phyloP scores from a whole-genome alignment of 1,140 invertebrate species.

The Drosophila lini region DNA sequence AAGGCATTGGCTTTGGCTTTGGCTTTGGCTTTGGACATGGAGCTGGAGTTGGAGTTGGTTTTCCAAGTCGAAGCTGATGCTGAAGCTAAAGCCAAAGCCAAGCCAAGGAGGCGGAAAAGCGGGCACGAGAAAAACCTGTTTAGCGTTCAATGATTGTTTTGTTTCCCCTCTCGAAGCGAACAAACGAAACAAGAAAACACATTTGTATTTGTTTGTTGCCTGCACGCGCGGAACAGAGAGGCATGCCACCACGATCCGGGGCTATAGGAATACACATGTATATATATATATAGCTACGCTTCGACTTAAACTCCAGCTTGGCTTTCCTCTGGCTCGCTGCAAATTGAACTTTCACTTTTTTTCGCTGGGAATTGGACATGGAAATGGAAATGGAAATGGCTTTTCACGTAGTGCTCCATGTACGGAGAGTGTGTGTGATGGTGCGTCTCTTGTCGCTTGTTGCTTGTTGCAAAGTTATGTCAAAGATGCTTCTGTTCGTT shows the following conservation, averaged over 20 bases:
- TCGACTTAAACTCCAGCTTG: constrained; percentile 6
- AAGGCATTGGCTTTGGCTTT: constrained; percentile 41
- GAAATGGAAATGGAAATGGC: constrained; percentile 52
- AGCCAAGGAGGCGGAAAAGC: constrained; percentile 77
- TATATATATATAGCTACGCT: constrained; percentile 6
- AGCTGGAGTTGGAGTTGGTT: constrained; percentile 9
- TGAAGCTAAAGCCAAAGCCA: background rate
- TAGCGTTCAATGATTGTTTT: constrained; percentile 79
- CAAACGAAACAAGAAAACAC: constrained; percentile 52
- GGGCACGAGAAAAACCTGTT: constrained; percentile 81
- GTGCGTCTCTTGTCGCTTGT: constrained; percentile 20
- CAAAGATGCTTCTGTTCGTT: constrained; percentile 42
- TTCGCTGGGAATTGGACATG: constrained; percentile 42
- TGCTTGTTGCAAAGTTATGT: constrained; percentile 36
- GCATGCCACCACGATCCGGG: constrained; percentile 38
- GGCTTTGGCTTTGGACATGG: constrained; percentile 7
- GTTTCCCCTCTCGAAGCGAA: constrained; percentile 14
- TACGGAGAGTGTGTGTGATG: constrained; percentile 33
- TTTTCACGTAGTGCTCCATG: constrained; percentile 52
- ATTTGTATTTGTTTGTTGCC: constrained; percentile 63
- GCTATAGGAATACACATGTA: constrained; percentile 10
- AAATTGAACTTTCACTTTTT: constrained; percentile 81
- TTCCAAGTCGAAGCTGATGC: constrained; percentile 7
- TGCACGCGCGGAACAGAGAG: constrained; percentile 62
- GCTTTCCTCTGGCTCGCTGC: constrained; percentile 58